Base-by-base conservation (phyloP, 2,888 invertebrate species). In the Bibio marci region DNA sequence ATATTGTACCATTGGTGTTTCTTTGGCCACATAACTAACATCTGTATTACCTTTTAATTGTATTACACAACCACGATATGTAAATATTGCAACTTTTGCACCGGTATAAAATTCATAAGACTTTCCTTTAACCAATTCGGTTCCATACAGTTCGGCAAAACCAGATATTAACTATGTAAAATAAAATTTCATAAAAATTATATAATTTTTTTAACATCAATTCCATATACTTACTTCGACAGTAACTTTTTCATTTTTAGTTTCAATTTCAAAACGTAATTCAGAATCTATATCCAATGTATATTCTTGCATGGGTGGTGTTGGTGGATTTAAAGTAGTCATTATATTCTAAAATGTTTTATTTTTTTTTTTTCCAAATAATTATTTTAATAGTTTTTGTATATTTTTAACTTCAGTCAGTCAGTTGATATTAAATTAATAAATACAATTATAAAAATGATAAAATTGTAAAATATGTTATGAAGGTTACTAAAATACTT, bases 1-100 rank as follows among this genome's bases (percentile, higher is more conserved):
- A 58, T 98, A 98, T 46, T 92, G 78, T 8, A 78, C 69, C 92
- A 94, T 95, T 1, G 95, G 95, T 0, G 97, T 97, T 56, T 95
- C 92, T 57, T 88, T 90, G 0, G 95, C 88, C 1, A 91, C 73
- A 57, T 97, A 97, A 46, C 82, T 87, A 19, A 90, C 90, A 59
- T 94, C 94, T 2, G 90, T 85, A 56, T 78, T 79, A 2, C 95
- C 97, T 42, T 73, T 69, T 11, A 95, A 59, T 59, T 86, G 85
- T 1, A 97, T 62, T 0, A 74, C 74, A 54, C 95, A 95, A 2
- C 92, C 92, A 54, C 94, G 90, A 80, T 88, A 98, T 2, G 95
- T 91, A 55, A 82, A 98, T 14, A 97, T 80, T 0, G 95, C 95
- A 8, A 92, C 80, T 65, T 97, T 95, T 2, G 92, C 82, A 1